phyloP scores from a whole-genome alignment of 2,797 vertebrate species.

The Tauraco hartlaubi region DNA sequence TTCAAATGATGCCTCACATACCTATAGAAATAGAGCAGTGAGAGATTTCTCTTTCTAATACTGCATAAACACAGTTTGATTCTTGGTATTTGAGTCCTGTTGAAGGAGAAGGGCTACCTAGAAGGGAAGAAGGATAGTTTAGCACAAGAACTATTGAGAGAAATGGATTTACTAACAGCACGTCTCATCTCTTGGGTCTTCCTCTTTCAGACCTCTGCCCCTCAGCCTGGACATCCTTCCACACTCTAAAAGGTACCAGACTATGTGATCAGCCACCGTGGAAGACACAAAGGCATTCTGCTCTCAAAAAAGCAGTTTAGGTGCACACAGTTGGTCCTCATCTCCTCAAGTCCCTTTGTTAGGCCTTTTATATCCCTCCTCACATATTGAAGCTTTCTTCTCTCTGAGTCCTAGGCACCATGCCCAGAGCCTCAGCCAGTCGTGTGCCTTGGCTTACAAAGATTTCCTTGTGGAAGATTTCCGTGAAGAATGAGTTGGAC shows the following conservation, averaged over 20 bases:
- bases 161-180: neutral
- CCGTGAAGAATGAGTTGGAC: neutral
- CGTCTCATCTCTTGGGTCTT: neutral
- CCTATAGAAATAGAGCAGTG: neutral
- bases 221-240: neutral
- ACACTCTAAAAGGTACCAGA: neutral
- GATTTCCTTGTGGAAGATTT: neutral
- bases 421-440: neutral
- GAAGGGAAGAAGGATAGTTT: neutral
- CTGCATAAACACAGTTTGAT: neutral
- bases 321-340: neutral
- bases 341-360: neutral
- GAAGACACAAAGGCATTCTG: neutral
- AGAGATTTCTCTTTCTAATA: neutral
- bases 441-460: neutral
- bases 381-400: neutral
- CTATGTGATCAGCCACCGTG: neutral
- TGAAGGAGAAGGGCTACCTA: neutral
- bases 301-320: neutral
- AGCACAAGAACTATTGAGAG: neutral
- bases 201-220: neutral
- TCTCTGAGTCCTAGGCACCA: neutral
- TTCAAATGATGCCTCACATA: neutral
- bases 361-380: neutral
- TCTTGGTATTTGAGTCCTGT: neutral